Base-by-base conservation (phyloP, 2,797 vertebrate genomes). In the Aplochiton taeniatus region DNA sequence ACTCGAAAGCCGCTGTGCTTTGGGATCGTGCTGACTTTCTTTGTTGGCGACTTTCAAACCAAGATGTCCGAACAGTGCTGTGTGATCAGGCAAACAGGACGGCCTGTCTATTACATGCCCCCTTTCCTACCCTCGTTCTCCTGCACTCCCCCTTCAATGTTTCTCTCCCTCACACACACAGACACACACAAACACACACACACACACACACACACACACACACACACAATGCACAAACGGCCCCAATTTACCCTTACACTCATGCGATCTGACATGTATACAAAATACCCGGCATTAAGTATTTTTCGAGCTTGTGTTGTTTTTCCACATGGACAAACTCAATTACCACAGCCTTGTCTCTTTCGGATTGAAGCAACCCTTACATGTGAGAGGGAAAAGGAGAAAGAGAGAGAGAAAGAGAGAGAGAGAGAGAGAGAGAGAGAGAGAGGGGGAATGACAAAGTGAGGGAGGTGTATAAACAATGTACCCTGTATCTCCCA, bases 271-370 rank as follows among this genome's bases (percentile, higher is more conserved):
- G 90, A 91, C 88, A 88, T 91, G 85, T 91, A 87, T 88, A 91
- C 88, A 90, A 90, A 91, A 91, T 85, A 89, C 74, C 83, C 77
- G 80, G 74, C 88, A 86, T 85, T 84, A 84, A 76, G 74, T 80
- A 78, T 88, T 87, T 88, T 85, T 83, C 78, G 76, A 80, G 71
- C 88, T 85, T 83, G 85, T 85, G 79, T 89, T 89, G 86, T 84
- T 89, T 90, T 90, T 89, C 87, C 89, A 89, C 88, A 87, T 89
- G 87, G 88, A 85, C 85, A 89, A 89, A 86, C 85, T 85, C 83
- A 75, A 91, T 91, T 89, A 87, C 63, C 74, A 61, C 68, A 69
- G 65, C 69, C 1, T 13, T 45, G 57, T 74, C 74, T 78, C n/a
- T n/a, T n/a, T n/a, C 69, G 81, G 67, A 71, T 73, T 58, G 66